A percentile compares a stretch with the other conserved stretches of the same genome.
These are phyloP conservation scores for Leuciscus waleckii DNA, from an alignment of 2,797 vertebrate genomes.

Conservation along the genomic window DNA sequence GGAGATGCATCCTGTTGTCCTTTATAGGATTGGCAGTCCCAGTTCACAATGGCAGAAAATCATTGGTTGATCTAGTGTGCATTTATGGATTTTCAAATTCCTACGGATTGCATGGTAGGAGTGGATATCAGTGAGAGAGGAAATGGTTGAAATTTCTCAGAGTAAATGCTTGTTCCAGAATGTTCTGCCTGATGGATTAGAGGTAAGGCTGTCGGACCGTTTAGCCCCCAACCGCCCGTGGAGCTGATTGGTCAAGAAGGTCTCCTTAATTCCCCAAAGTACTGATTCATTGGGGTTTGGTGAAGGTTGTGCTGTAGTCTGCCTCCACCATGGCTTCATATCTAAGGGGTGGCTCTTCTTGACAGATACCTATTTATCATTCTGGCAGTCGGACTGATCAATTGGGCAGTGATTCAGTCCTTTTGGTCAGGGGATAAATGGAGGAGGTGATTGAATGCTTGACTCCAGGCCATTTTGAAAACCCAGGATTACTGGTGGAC, in stretches of 20 bases:
- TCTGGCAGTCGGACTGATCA: slow-evolving; percentile 42
- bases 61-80: slow-evolving; percentile 40
- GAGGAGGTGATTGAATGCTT: slow-evolving; percentile 37
- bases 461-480: slow-evolving; percentile 27
- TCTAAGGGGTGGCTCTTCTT: slow-evolving; percentile 39
- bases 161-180: slow-evolving; percentile 51
- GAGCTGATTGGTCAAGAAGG: slow-evolving; percentile 42
- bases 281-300: slow-evolving; percentile 43
- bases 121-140: slow-evolving; percentile 14
- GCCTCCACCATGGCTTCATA: slow-evolving; percentile 32
- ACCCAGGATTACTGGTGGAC: slow-evolving; percentile 27
- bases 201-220: slow-evolving; percentile 22
- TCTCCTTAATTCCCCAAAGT: slow-evolving; percentile 48
- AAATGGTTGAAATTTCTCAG: slow-evolving; percentile 38
- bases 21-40: slow-evolving; percentile 11
- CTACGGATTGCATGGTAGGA: slow-evolving; percentile 30
- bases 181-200: slow-evolving; percentile 46
- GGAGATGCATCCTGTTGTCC: slow-evolving; percentile 15
- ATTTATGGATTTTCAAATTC: slow-evolving; percentile 52
- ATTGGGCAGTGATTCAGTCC: slow-evolving; percentile 41
- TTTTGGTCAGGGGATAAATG: slow-evolving; percentile 35
- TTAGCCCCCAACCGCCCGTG: slow-evolving; percentile 36
- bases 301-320: slow-evolving; percentile 40
- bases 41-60: slow-evolving; percentile 46
- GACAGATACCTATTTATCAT: slow-evolving; percentile 48